These are phyloP conservation scores for Actias luna DNA, from an alignment of 2,888 invertebrate species.

Conservation along the genomic window DNA sequence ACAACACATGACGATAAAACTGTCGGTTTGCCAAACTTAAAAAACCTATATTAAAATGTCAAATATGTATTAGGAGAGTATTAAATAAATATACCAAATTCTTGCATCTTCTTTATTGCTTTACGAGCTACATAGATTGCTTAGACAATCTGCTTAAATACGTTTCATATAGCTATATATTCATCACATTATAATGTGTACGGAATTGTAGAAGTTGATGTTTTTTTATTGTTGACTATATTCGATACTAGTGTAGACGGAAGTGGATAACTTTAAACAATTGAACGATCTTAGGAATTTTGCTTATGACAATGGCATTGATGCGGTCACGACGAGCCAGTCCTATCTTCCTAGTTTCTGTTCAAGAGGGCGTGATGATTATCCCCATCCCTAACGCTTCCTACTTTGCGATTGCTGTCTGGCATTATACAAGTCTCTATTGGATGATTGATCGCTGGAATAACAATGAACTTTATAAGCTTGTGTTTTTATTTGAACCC, in stretches of 20 bases:
- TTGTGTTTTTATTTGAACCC: not conserved
- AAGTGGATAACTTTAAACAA: not conserved
- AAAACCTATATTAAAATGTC: too few species aligned
- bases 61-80: too few species aligned
- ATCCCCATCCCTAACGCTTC: conserved; percentile 37
- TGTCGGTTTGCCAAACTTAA: too few species aligned
- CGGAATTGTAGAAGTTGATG: not conserved
- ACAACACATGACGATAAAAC: too few species aligned
- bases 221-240: not conserved
- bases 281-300: not conserved
- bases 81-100: too few species aligned
- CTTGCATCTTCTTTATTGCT: too few species aligned
- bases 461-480: not conserved
- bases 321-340: not conserved
- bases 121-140: too few species aligned
- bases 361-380: conserved; percentile 20
- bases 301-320: not conserved
- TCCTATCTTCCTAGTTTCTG: conserved; percentile 26
- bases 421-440: conserved; percentile 16
- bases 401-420: conserved; percentile 28
- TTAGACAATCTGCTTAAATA: too few species aligned
- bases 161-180: not conserved
- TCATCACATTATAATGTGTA: not conserved
- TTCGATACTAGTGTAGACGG: not conserved
- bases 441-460: conserved; percentile 11